Percentiles rank a stretch among this genome's conserved stretches.
Conservation (phyloP, 2,797 vertebrate genomes). For the Bovichtus variegatus region DNA sequence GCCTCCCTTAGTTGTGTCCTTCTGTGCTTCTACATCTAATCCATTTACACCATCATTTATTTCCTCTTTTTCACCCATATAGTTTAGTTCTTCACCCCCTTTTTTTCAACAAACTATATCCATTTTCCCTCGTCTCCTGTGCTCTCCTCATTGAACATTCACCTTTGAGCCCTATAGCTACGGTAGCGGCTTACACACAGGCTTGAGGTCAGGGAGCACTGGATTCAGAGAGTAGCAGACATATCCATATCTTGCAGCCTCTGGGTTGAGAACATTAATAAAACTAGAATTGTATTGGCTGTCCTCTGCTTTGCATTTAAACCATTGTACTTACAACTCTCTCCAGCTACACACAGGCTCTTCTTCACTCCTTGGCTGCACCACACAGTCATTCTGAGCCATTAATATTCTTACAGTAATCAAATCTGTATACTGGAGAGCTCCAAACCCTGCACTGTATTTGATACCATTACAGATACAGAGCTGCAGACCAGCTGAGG, state of each 20-base stretch:
- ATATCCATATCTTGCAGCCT: constrained; percentile 23
- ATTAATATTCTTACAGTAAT: constrained; percentile 56
- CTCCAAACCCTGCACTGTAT: constrained; percentile 35
- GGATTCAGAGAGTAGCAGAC: constrained; percentile 3
- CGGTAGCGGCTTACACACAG: constrained; percentile 3
- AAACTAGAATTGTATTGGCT: constrained; percentile 18
- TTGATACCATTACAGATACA: constrained; percentile 50
- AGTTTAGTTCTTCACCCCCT: neutral
- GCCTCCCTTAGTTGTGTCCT: neutral
- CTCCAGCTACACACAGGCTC: neutral
- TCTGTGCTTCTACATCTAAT: neutral
- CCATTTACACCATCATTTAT: constrained; percentile 4
- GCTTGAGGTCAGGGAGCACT: constrained; percentile 31
- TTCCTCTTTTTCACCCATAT: neutral
- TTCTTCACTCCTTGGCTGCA: constrained; percentile 6
- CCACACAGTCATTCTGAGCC: constrained; percentile 19
- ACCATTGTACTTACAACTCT: constrained; percentile 4
- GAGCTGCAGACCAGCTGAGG: constrained; percentile 43
- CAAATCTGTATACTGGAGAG: constrained; percentile 51
- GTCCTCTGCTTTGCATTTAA: constrained; percentile 33
- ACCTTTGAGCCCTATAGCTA: constrained; percentile 17
- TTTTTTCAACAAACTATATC: neutral
- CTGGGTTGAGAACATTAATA: constrained; percentile 21
- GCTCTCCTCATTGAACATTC: neutral
- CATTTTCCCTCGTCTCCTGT: neutral